phyloP scores from a whole-genome alignment of 2,888 invertebrate species.

The Drepanosiphum platanoidis region DNA sequence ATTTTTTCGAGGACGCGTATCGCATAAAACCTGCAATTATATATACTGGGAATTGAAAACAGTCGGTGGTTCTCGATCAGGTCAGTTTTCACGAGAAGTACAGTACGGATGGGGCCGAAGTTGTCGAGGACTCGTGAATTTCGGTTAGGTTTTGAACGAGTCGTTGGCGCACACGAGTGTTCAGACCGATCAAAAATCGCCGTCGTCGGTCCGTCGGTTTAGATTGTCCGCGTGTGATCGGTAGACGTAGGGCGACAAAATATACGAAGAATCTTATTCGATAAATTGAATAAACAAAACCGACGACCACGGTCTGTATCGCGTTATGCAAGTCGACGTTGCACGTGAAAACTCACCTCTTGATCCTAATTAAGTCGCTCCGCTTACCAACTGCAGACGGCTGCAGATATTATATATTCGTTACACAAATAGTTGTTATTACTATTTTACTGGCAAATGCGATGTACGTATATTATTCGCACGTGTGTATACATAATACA shows the following conservation, averaged over 20 bases:
- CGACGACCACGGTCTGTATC: not conserved
- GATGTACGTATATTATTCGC: too few species aligned
- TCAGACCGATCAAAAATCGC: not conserved
- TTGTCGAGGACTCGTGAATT: not conserved
- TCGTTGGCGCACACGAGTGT: not conserved
- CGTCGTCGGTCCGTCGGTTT: not conserved
- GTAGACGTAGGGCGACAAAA: not conserved
- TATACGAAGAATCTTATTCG: not conserved
- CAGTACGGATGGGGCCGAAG: not conserved
- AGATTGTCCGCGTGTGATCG: not conserved
- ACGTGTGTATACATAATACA: not conserved
- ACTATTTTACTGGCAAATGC: not conserved
- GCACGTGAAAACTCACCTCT: not conserved
- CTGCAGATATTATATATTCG: not conserved
- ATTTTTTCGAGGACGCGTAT: too few species aligned
- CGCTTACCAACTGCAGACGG: not conserved
- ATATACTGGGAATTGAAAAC: not conserved
- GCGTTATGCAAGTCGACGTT: not conserved
- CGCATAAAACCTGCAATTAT: not conserved
- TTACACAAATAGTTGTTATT: not conserved
- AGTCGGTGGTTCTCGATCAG: not conserved
- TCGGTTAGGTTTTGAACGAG: not conserved
- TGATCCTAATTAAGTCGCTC: not conserved
- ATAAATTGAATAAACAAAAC: not conserved
- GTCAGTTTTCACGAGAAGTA: not conserved